Evolutionary conservation across 2,797 vertebrate species (phyloP).

Genomic region (Scomberomorus guttatus): DNA sequence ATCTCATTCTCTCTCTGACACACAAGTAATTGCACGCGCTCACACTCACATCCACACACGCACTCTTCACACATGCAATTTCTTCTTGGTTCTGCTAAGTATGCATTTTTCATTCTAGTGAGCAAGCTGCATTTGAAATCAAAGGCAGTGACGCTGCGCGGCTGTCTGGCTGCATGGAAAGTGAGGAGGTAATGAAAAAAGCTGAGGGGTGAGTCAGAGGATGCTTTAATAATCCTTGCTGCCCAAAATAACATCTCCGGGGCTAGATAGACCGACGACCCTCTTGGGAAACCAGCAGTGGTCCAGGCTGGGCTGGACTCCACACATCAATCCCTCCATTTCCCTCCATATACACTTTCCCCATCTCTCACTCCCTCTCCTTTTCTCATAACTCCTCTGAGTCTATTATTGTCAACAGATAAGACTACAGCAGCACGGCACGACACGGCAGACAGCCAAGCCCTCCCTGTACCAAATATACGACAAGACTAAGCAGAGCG

Average conservation of each 20-base stretch:
- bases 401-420: conserved; percentile 72
- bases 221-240: conserved; percentile 78
- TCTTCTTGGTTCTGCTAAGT: conserved; percentile 78
- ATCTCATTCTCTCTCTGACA: conserved; percentile 39
- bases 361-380: not conserved
- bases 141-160: conserved; percentile 69
- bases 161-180: conserved; percentile 77
- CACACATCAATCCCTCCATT: conserved; percentile 21
- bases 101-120: conserved; percentile 83
- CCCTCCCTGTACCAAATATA: conserved; percentile 53
- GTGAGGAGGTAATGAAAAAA: conserved; percentile 79
- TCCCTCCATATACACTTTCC: conserved; percentile 17
- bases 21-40: conserved; percentile 35
- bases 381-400: conserved; percentile 39
- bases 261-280: conserved; percentile 41
- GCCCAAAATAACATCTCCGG: conserved; percentile 76
- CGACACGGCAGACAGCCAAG: conserved; percentile 56
- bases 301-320: conserved; percentile 37
- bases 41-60: conserved; percentile 7
- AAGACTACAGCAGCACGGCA: conserved; percentile 68
- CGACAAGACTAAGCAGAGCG: conserved; percentile 38
- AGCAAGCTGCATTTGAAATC: conserved; percentile 80
- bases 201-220: conserved; percentile 77
- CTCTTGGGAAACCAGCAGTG: conserved; percentile 53
- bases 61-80: conserved; percentile 49